phyloP scores from a whole-genome alignment of 2,888 invertebrate genomes.

The Tetanocera ferruginea region DNA sequence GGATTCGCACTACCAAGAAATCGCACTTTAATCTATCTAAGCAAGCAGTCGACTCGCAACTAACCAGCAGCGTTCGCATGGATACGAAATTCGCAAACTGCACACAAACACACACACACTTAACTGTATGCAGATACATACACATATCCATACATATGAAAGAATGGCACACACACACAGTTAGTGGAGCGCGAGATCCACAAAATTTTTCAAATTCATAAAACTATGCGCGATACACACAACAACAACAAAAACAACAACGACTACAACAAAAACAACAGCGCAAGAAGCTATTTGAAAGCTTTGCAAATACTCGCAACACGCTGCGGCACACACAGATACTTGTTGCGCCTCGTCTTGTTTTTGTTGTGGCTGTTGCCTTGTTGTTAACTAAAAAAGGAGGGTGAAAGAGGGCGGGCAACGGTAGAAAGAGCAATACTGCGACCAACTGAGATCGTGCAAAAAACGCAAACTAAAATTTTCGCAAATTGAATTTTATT shows the following conservation, averaged over 20 bases:
- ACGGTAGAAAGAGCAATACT: slow-evolving; percentile 3
- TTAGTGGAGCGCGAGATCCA: slow-evolving; percentile 42
- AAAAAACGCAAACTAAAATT: slow-evolving; percentile 14
- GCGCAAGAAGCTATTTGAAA: slow-evolving; percentile 20
- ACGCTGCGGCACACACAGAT: slow-evolving; percentile 7
- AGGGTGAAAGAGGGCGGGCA: not conserved
- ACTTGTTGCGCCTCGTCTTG: slow-evolving; percentile 12
- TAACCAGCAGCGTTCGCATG: slow-evolving; percentile 18
- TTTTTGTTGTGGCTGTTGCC: not conserved
- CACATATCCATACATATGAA: not conserved
- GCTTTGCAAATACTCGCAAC: slow-evolving; percentile 27
- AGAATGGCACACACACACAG: slow-evolving; percentile 28
- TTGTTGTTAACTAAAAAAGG: slow-evolving; percentile 12
- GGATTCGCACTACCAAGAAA: slow-evolving; percentile 25
- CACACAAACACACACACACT: slow-evolving; percentile 17
- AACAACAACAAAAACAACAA: slow-evolving; percentile 3
- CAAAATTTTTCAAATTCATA: slow-evolving; percentile 52
- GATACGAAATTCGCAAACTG: slow-evolving; percentile 43
- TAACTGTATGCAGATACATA: not conserved
- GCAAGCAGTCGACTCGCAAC: slow-evolving; percentile 36
- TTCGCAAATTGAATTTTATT: slow-evolving; percentile 30
- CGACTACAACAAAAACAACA: slow-evolving; percentile 10
- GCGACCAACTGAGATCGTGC: slow-evolving; percentile 12
- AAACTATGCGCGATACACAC: slow-evolving; percentile 47
- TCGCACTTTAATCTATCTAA: slow-evolving; percentile 32